Conservation (phyloP, 2,888 invertebrate species). For the Agrotis exclamationis region DNA sequence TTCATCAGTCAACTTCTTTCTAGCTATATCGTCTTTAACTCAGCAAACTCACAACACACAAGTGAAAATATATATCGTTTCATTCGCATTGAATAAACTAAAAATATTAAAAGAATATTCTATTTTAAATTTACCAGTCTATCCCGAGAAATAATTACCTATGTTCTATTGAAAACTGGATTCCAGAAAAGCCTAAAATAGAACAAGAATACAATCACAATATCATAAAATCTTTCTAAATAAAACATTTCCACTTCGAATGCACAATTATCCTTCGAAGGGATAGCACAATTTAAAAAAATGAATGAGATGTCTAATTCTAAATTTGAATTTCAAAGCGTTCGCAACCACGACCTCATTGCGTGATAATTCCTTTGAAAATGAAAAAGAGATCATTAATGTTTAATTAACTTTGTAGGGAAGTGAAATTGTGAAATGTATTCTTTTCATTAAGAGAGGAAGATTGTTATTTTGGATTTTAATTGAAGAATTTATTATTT, state of each 20-base stretch:
- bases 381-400: slow-evolving; percentile 32
- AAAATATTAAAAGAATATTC: no score
- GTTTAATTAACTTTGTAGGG: slow-evolving; percentile 34
- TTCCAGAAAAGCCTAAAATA: no score
- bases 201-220: no score
- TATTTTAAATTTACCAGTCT: no score
- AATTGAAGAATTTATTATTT: neutral
- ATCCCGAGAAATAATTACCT: no score
- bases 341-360: neutral
- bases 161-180: no score
- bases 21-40: no score
- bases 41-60: no score
- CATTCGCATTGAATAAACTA: no score
- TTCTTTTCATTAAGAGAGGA: slow-evolving; percentile 5
- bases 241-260: neutral
- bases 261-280: slow-evolving; percentile 12
- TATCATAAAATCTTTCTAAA: neutral
- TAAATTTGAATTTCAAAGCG: slow-evolving; percentile 51
- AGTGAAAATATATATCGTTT: no score
- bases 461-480: neutral
- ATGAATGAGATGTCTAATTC: slow-evolving; percentile 20
- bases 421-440: neutral
- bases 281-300: slow-evolving; percentile 30
- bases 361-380: slow-evolving; percentile 20
- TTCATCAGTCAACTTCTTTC: no score